These are phyloP conservation scores for Diplodus sargus DNA, from an alignment of 2,797 vertebrate species.

Conservation along the genomic window DNA sequence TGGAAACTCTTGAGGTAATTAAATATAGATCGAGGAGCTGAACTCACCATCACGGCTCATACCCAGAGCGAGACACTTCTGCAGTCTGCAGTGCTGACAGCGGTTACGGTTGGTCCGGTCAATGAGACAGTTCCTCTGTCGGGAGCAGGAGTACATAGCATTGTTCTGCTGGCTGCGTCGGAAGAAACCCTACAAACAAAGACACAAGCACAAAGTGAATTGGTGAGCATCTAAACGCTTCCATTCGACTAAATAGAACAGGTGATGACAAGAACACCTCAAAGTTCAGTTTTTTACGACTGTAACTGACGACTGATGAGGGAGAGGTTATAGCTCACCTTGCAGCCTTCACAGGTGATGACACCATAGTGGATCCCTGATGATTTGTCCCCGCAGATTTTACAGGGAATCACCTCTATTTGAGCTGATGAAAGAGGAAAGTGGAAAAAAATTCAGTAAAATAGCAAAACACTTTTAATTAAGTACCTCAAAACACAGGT, in stretches of 20 bases:
- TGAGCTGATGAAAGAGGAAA: constrained; percentile 84
- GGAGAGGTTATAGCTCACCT: constrained; percentile 81
- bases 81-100: constrained; percentile 94
- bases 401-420: constrained; percentile 95
- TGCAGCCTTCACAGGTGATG: constrained; percentile 96
- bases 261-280: not conserved
- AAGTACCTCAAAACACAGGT: not conserved
- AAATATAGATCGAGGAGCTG: constrained; percentile 39
- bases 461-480: not conserved
- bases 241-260: not conserved
- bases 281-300: not conserved
- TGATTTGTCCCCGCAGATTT: constrained; percentile 96
- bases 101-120: constrained; percentile 96
- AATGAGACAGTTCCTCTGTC: constrained; percentile 93
- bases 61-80: constrained; percentile 93
- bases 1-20: constrained; percentile 52
- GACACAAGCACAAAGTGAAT: not conserved
- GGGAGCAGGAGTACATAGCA: constrained; percentile 93
- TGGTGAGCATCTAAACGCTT: not conserved
- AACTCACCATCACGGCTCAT: constrained; percentile 94
- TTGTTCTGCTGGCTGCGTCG: constrained; percentile 95
- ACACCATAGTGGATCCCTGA: constrained; percentile 96
- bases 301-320: not conserved
- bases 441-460: not conserved
- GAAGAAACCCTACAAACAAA: constrained; percentile 89